These are phyloP conservation scores for Crenuchus spilurus DNA, from an alignment of 2,797 vertebrate genomes.

Conservation along the genomic window DNA sequence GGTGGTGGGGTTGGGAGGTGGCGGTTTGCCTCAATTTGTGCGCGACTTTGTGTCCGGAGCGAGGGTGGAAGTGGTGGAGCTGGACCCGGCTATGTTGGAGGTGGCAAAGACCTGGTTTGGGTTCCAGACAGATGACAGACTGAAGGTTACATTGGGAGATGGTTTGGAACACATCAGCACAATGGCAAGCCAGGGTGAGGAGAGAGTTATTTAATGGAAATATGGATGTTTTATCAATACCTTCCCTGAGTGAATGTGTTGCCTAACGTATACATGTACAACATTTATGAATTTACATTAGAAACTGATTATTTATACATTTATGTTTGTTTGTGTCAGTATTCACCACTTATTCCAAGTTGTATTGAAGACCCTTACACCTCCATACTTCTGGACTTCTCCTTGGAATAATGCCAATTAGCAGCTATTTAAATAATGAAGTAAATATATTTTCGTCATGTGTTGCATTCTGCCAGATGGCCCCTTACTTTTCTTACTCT, in stretches of 20 bases:
- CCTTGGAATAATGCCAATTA: background rate
- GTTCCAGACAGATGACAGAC: slow-evolving; percentile 81
- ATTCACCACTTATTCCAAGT: too few species aligned
- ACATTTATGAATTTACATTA: too few species aligned
- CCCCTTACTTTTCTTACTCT: background rate
- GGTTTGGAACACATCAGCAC: slow-evolving; percentile 64
- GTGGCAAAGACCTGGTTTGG: slow-evolving; percentile 89
- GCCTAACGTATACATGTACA: too few species aligned
- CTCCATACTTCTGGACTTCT: too few species aligned
- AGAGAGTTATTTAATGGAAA: too few species aligned
- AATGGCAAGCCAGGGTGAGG: slow-evolving; percentile 70
- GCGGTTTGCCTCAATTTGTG: slow-evolving; percentile 91
- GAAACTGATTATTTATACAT: too few species aligned
- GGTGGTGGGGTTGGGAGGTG: slow-evolving; percentile 91
- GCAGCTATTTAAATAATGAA: background rate
- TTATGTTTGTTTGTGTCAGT: too few species aligned
- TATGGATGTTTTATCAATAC: too few species aligned
- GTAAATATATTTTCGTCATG: background rate
- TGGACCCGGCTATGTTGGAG: slow-evolving; percentile 87
- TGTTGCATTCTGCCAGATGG: background rate
- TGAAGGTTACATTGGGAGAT: slow-evolving; percentile 78
- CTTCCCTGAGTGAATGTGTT: too few species aligned
- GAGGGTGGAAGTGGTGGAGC: slow-evolving; percentile 85
- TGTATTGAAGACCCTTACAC: too few species aligned
- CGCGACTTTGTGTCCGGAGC: slow-evolving; percentile 85